A percentile compares a stretch with the other conserved stretches of the same genome.
Evolutionary conservation across 1,140 invertebrate genomes (phyloP).

Genomic region (Lutraria rhynchaena): DNA sequence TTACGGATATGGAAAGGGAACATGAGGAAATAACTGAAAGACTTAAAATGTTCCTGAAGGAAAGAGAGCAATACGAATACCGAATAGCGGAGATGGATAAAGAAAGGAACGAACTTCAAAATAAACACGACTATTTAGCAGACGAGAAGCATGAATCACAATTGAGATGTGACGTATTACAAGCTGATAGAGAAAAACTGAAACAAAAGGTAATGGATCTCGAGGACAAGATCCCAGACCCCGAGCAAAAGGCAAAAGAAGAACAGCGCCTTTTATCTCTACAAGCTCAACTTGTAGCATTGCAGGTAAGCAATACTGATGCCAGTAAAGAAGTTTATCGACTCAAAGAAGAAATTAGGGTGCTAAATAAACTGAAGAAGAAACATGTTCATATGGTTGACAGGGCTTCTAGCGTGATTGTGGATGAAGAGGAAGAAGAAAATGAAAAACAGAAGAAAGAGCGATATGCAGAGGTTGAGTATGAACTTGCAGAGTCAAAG

Average conservation of each 20-base stretch:
- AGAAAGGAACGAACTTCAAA: slow-evolving; percentile 54
- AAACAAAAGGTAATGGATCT: slow-evolving; percentile 40
- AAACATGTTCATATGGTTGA: slow-evolving; percentile 35
- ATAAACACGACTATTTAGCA: slow-evolving; percentile 49
- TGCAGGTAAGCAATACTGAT: slow-evolving; percentile 49
- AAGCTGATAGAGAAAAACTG: slow-evolving; percentile 53
- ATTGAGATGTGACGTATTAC: slow-evolving; percentile 43
- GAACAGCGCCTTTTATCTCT: slow-evolving; percentile 48
- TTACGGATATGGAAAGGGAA: slow-evolving; percentile 43
- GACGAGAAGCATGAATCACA: slow-evolving; percentile 50
- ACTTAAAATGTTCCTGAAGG: slow-evolving; percentile 49
- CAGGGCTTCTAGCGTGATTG: slow-evolving; percentile 35
- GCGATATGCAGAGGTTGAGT: background rate
- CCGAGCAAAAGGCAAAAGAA: slow-evolving; percentile 48
- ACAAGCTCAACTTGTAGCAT: slow-evolving; percentile 45
- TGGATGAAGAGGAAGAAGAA: slow-evolving; percentile 39
- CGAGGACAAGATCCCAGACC: slow-evolving; percentile 42
- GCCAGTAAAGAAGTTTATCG: slow-evolving; percentile 40
- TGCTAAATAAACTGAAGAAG: slow-evolving; percentile 39
- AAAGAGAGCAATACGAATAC: slow-evolving; percentile 56
- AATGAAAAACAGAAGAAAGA: background rate
- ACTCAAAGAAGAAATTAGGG: slow-evolving; percentile 42
- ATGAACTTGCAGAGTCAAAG: slow-evolving; percentile 28
- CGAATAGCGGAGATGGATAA: slow-evolving; percentile 56
- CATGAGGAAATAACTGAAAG: slow-evolving; percentile 40